Evolutionary conservation across 2,888 invertebrate species (phyloP).

Genomic region (Hylaea fasciaria): DNA sequence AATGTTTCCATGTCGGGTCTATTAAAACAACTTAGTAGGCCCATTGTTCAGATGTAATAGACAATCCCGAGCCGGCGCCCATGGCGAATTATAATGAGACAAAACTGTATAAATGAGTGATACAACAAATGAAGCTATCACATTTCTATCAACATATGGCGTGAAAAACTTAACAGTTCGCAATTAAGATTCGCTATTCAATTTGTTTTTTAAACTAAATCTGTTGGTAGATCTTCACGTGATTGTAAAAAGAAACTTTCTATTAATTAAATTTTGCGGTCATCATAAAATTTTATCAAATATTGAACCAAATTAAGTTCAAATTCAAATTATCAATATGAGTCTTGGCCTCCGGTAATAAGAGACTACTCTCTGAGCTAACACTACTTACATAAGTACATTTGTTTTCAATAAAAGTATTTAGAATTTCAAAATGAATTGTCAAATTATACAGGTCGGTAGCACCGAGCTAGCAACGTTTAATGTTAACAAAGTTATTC

Average conservation of each 20-base stretch:
- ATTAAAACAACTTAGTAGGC: slow-evolving; percentile 82
- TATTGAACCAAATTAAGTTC: too few species aligned
- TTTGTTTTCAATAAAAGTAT: too few species aligned
- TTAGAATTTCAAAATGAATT: slow-evolving; percentile 5
- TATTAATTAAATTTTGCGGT: too few species aligned
- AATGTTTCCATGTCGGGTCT: slow-evolving; percentile 45
- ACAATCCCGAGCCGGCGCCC: slow-evolving; percentile 69
- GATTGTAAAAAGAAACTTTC: neutral
- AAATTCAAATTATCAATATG: too few species aligned
- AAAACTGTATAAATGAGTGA: slow-evolving; percentile 65
- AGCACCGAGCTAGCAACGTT: slow-evolving; percentile 12
- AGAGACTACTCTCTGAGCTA: too few species aligned
- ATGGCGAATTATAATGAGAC: slow-evolving; percentile 79
- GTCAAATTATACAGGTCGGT: slow-evolving; percentile 12
- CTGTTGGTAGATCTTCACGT: neutral
- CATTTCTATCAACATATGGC: slow-evolving; percentile 70
- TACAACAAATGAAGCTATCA: slow-evolving; percentile 81
- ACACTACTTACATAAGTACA: too few species aligned
- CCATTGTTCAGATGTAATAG: slow-evolving; percentile 73
- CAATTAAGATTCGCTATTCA: slow-evolving; percentile 44
- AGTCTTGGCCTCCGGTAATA: too few species aligned
- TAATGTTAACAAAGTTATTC: slow-evolving; percentile 38
- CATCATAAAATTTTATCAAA: too few species aligned
- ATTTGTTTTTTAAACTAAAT: slow-evolving; percentile 44
- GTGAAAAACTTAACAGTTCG: slow-evolving; percentile 54